These are phyloP conservation scores for Hemicrepidius hirtus DNA, from an alignment of 2,888 invertebrate genomes.

Conservation along the genomic window DNA sequence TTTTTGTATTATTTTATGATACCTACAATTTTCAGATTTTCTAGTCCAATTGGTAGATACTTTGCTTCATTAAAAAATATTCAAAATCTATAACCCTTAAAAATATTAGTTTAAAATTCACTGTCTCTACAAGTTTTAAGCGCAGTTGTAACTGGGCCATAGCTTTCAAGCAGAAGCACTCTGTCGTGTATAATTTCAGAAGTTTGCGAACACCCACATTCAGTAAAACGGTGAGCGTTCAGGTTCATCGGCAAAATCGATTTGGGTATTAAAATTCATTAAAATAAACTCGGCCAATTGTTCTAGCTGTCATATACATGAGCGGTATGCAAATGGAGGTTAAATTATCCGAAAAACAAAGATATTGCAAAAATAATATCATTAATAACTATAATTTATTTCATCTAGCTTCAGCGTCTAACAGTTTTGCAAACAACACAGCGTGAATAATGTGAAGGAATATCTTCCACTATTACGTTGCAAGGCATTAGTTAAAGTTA, in stretches of 20 bases:
- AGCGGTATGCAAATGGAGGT: conserved; percentile 12
- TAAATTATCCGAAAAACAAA: neutral
- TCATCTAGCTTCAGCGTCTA: neutral
- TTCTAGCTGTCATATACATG: conserved; percentile 27
- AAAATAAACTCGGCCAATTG: conserved; percentile 36
- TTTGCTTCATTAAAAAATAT: no score
- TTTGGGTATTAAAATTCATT: conserved; percentile 47
- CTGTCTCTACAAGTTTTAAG: neutral
- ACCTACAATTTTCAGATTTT: no score
- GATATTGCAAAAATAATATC: conserved; percentile 17
- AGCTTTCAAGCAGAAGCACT: conserved; percentile 23
- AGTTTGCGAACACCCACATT: conserved; percentile 31
- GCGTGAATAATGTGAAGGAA: conserved; percentile 26
- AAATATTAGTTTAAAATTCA: neutral
- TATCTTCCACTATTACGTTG: neutral
- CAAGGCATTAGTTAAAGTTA: conserved; percentile 38
- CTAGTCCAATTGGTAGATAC: no score
- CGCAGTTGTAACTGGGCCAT: neutral
- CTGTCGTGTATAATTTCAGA: conserved; percentile 35
- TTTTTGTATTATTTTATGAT: no score
- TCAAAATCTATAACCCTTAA: no score
- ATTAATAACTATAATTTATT: conserved; percentile 25
- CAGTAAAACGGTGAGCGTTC: conserved; percentile 31
- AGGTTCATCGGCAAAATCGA: conserved; percentile 40
- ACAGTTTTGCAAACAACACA: conserved; percentile 17